Base-by-base conservation (phyloP, 2,888 invertebrate genomes). In the Parnassius apollo region DNA sequence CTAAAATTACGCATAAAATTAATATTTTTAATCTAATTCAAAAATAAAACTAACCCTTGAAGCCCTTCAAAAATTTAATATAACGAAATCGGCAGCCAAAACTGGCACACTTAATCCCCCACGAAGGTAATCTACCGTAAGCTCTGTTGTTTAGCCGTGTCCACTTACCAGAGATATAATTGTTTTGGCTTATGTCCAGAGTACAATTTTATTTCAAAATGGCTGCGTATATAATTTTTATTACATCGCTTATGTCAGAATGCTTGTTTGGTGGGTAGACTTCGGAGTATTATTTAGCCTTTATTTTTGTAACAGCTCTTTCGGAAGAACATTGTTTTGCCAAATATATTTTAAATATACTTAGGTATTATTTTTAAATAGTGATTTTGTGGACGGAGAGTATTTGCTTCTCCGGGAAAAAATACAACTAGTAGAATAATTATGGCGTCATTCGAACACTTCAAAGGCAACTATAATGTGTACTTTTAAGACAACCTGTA, bases 221-320 rank as follows among this genome's bases (percentile, higher is more conserved):
- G 85, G 83, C 75, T 62, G 74, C 81, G 81, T 86, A 83, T 81
- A 84, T 84, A 85, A 85, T 86, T 82, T 86, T 85, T 83, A 68
- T 68, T 65, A 64, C 49, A 57, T 55, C 63, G 65, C 63, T 66
- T 68, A 65, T 66, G 66, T 66, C 66, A 65, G 63, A 66, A 64
- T 64, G 42, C 35, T 56, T 59, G 54, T 49, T 18, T 22, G 11
- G 11, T 2, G 18, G 50, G 56, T 2, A 25, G 3, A 25, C 25
- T 25, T 25, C 25, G 25, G 25, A 2, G 12, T 11, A 44, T 52
- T 45, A 42, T 51, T 51, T 51, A 44, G 58, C 48, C 42, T 25
- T 8, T 59, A n/a, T 57, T 49, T 13, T 49, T 13, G 44, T 45
- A 52, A 46, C 3, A 44, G 44, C 25, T 25, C 25, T 25, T 25